Conservation (phyloP, 2,888 invertebrate genomes). For the Oligia fasciuncula region DNA sequence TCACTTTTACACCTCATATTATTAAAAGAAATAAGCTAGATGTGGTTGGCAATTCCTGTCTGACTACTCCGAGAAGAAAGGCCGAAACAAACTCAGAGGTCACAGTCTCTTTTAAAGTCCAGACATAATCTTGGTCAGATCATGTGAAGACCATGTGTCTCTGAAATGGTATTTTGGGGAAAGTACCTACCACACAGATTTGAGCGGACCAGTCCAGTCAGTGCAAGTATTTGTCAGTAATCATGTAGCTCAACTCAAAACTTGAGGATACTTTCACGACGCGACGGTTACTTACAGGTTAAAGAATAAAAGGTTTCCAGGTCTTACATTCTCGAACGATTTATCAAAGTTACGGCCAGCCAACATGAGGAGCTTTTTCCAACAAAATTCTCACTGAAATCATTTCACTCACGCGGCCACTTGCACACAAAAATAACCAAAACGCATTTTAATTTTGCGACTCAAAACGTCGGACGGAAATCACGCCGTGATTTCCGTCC, state of each 20-base stretch:
- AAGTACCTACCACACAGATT: background rate
- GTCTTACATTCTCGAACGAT: background rate
- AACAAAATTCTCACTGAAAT: constrained; percentile 17
- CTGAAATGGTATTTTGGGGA: background rate
- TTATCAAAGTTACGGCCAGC: background rate
- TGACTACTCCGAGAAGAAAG: background rate
- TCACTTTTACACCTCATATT: background rate
- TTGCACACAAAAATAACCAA: constrained; percentile 37
- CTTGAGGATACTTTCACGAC: background rate
- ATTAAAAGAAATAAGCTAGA: background rate
- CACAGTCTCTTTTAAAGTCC: background rate
- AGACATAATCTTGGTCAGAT: background rate
- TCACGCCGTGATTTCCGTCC: background rate
- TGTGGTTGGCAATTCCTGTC: background rate
- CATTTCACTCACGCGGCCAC: background rate
- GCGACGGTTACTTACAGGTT: background rate
- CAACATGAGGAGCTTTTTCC: background rate
- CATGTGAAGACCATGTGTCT: background rate
- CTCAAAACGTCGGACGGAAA: constrained; percentile 24
- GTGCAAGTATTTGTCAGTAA: background rate
- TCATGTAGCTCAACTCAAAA: background rate
- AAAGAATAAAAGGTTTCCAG: background rate
- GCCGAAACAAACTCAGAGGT: background rate
- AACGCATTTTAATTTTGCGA: constrained; percentile 46
- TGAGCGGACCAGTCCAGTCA: background rate